phyloP scores from a whole-genome alignment of 35 echinoderm and acorn worm species.

The Lytechinus pictus region DNA sequence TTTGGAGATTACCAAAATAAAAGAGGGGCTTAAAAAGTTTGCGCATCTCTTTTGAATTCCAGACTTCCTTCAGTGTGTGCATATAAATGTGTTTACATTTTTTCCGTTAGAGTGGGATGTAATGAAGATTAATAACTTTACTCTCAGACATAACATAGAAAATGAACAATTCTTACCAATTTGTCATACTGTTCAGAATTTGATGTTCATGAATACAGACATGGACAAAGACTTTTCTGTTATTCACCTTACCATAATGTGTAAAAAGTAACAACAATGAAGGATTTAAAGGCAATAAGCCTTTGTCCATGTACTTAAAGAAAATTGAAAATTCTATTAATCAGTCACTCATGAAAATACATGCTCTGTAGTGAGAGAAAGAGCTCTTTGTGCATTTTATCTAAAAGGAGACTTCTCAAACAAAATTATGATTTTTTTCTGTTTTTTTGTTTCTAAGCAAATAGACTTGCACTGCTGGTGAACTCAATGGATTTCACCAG shows the following conservation, averaged over 20 bases:
- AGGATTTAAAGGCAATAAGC: not conserved
- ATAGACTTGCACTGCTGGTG: not conserved
- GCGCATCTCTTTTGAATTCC: too few species aligned
- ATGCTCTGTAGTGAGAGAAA: not conserved
- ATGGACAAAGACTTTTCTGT: not conserved
- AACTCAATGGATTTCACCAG: not conserved
- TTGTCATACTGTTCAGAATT: not conserved
- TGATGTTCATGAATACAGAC: not conserved
- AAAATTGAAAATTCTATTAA: not conserved
- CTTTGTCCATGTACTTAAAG: not conserved
- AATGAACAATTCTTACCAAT: not conserved
- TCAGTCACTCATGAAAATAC: slow-evolving; percentile 10
- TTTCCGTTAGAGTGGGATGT: not conserved
- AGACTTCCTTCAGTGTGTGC: not conserved
- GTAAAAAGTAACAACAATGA: not conserved
- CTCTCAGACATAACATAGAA: not conserved
- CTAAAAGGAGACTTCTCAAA: not conserved
- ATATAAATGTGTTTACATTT: not conserved
- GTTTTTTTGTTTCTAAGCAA: not conserved
- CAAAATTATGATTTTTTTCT: not conserved
- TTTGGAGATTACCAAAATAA: too few species aligned
- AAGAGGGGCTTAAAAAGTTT: too few species aligned
- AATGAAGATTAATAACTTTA: not conserved
- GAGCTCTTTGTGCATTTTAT: not conserved
- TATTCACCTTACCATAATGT: not conserved